A percentile compares a stretch with the other conserved stretches of the same genome.
Conservation (phyloP, 2,888 invertebrate genomes). For the Trichopria drosophilae region DNA sequence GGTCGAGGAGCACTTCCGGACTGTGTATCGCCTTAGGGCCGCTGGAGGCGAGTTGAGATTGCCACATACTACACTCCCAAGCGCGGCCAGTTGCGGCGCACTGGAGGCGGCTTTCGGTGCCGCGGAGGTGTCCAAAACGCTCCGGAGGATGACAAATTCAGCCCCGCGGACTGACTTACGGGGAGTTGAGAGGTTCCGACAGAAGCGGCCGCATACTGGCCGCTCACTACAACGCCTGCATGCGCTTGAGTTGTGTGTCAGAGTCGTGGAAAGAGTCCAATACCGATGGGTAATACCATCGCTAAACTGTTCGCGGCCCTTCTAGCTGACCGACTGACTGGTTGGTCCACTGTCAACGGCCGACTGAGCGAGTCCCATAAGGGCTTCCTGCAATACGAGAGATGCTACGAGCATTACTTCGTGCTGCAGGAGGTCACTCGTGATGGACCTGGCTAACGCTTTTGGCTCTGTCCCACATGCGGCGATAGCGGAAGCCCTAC, state of each 20-base stretch:
- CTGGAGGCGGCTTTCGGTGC: background rate
- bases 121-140: background rate
- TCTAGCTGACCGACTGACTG: too few relatives aligned
- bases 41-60: too few relatives aligned
- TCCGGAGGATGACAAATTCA: constrained; percentile 25
- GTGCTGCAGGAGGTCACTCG: constrained; percentile 42
- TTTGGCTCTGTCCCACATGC: constrained; percentile 52
- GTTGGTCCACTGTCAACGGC: too few relatives aligned
- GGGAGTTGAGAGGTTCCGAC: constrained; percentile 31
- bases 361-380: constrained; percentile 51
- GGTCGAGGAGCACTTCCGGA: constrained; percentile 11
- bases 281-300: too few relatives aligned
- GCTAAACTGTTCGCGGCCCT: too few relatives aligned
- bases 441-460: constrained; percentile 52
- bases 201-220: constrained; percentile 21
- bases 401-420: constrained; percentile 51
- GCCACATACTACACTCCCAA: too few relatives aligned
- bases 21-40: too few relatives aligned
- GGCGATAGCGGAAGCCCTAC: constrained; percentile 36
- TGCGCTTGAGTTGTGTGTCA: constrained; percentile 20
- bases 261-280: constrained; percentile 22
- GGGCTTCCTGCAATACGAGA: constrained; percentile 50
- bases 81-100: background rate
- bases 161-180: constrained; percentile 31
- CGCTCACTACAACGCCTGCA: constrained; percentile 23